phyloP scores from a whole-genome alignment of 2,113 vertebrate genomes.

The Lucifuga dentata region DNA sequence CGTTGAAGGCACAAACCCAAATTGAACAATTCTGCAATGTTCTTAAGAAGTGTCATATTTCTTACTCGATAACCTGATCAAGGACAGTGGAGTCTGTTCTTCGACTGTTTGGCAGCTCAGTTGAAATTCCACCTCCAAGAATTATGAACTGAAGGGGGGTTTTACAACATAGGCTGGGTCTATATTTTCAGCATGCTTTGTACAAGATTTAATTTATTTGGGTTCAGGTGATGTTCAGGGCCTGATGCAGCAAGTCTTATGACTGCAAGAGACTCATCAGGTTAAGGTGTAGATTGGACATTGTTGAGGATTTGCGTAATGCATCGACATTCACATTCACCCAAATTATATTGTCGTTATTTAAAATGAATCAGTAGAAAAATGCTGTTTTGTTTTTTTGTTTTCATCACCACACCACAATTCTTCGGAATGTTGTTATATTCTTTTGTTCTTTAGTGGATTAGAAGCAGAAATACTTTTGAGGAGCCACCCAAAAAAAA shows the following conservation, averaged over 20 bases:
- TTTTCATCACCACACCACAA: neutral
- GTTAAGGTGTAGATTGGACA: conserved; percentile 3
- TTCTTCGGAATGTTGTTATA: conserved; percentile 2
- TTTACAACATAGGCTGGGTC: neutral
- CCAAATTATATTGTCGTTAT: neutral
- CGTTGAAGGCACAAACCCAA: conserved; percentile 61
- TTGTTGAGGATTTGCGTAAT: conserved; percentile 1
- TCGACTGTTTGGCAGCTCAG: conserved; percentile 2
- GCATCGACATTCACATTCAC: conserved; percentile 20
- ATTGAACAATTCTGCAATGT: conserved; percentile 64
- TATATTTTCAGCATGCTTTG: conserved; percentile 2
- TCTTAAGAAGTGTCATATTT: conserved; percentile 60
- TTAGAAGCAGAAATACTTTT: conserved; percentile 9
- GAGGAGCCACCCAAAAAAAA: conserved; percentile 29
- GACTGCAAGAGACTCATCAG: conserved; percentile 3
- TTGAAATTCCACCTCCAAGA: conserved; percentile 48
- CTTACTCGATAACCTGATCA: conserved; percentile 41
- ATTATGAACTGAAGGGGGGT: conserved; percentile 27
- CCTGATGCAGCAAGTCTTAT: neutral
- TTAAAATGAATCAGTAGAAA: neutral
- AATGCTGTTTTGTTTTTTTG: no score
- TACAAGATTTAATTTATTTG: conserved; percentile 10
- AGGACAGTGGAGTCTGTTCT: conserved; percentile 23
- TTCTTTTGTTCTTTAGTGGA: conserved; percentile 2
- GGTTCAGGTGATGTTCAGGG: conserved; percentile 1